Conservation (phyloP, 2,113 vertebrate genomes). For the Atractosteus spatula region DNA sequence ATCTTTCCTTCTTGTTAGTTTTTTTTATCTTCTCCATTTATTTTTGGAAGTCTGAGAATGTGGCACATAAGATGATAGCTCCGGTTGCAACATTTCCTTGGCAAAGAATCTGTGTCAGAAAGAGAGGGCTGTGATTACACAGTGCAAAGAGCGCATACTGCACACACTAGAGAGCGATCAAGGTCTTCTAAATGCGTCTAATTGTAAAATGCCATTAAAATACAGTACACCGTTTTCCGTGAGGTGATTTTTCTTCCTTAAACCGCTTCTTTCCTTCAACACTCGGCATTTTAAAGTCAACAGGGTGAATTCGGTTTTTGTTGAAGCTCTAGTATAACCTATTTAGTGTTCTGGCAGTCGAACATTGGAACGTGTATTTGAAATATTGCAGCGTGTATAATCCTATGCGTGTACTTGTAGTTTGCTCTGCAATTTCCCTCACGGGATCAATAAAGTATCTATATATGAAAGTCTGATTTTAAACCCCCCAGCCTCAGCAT, state of each 20-base stretch:
- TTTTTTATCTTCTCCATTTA: neutral
- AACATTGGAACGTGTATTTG: neutral
- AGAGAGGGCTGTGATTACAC: constrained; percentile 45
- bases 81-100: constrained; percentile 46
- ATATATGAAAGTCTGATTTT: neutral
- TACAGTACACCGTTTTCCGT: neutral
- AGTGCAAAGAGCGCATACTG: constrained; percentile 71
- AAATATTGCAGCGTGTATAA: neutral
- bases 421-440: neutral
- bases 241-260: too few relatives aligned
- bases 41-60: constrained; percentile 22
- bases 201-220: neutral
- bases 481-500: neutral
- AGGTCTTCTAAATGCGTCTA: constrained; percentile 50
- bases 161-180: constrained; percentile 52
- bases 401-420: neutral
- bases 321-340: too few relatives aligned
- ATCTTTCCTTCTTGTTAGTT: too few relatives aligned
- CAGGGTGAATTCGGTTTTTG: too few relatives aligned
- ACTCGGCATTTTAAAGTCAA: too few relatives aligned
- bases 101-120: constrained; percentile 26
- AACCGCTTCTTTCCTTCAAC: neutral
- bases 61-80: constrained; percentile 37
- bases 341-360: neutral
- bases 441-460: neutral